Base-by-base conservation (phyloP, 2,888 invertebrate genomes). In the Ormyrus rosae region DNA sequence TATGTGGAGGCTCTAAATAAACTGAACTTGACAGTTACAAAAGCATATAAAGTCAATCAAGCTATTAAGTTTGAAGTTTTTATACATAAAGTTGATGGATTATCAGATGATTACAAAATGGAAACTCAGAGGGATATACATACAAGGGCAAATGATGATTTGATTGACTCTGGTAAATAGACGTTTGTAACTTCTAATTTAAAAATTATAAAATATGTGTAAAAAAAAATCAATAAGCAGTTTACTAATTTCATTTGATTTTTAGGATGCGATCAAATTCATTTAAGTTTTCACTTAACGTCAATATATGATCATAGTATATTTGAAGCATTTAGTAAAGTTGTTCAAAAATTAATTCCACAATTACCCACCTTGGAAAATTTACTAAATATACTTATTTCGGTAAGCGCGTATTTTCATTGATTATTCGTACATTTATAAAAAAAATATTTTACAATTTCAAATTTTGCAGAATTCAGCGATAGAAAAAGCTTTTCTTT, bases 221-320 rank as follows among this genome's bases (percentile, higher is more conserved):
- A 34, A 34, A 34, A 34, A 34, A 34, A 34, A 4, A 34, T 34
- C 4, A 34, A 19, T 19, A 19, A 34, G 34, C 34, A 4, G 34
- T 34, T 34, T 34, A 34, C 34, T 34, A 34, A 34, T 34, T 34
- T 34, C 0, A 45, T 61, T 75, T 50, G 83, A 81, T 64, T 89
- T 90, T 69, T 83, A 93, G 94, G 94, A 46, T 93, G 92, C 85
- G 97, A 98, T 87, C 95, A 96, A 91, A 96, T 98, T 83, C 96
- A 97, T 89, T 91, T 98, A 75, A 97, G 96, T 88, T 99, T 98
- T 92, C 98, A 99, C 91, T 92, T 99, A 83, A 99, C 99, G 45
- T 99, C 99, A 82, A 99, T 99, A 85, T 99, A 99, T 91, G 99
- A 99, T 91, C 99, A 99, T 92, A 99, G 99, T 84, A 99, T 99